Conservation (phyloP, 2,113 vertebrate genomes). For the Lophochroa leadbeateri region DNA sequence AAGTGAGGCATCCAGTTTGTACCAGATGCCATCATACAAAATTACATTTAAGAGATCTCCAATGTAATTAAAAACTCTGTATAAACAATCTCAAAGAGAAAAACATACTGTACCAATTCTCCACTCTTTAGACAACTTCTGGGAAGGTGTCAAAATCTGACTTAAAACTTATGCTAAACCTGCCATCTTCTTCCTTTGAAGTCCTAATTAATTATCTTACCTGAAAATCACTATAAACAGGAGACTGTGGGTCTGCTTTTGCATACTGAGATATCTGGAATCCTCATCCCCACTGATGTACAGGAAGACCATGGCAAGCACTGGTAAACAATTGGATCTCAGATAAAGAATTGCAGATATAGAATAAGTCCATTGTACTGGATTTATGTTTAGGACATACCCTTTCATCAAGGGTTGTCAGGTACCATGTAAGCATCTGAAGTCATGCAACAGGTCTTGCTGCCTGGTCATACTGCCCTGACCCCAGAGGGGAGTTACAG, state of each 20-base stretch:
- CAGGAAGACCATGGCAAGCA: neutral
- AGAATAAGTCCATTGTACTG: neutral
- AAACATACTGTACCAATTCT: neutral
- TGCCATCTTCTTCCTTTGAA: neutral
- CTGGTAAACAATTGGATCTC: neutral
- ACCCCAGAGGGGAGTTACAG: neutral
- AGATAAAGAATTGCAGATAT: neutral
- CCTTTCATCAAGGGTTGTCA: neutral
- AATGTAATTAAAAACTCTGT: constrained; percentile 34
- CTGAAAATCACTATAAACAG: neutral
- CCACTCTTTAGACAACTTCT: neutral
- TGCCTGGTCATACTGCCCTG: fast-evolving
- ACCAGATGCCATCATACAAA: constrained; percentile 34
- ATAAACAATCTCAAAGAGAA: constrained; percentile 3
- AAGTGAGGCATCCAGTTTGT: constrained; percentile 35
- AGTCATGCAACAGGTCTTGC: neutral
- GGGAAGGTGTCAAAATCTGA: constrained; percentile 1
- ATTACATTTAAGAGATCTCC: constrained; percentile 31
- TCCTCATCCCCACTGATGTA: neutral
- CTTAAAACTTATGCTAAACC: neutral
- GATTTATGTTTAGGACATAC: neutral
- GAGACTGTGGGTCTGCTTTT: neutral
- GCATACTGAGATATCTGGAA: neutral
- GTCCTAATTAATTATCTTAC: constrained; percentile 12
- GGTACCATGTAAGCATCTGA: neutral